Conservation (phyloP, 2,797 vertebrate genomes). For the Valencia hispanica region DNA sequence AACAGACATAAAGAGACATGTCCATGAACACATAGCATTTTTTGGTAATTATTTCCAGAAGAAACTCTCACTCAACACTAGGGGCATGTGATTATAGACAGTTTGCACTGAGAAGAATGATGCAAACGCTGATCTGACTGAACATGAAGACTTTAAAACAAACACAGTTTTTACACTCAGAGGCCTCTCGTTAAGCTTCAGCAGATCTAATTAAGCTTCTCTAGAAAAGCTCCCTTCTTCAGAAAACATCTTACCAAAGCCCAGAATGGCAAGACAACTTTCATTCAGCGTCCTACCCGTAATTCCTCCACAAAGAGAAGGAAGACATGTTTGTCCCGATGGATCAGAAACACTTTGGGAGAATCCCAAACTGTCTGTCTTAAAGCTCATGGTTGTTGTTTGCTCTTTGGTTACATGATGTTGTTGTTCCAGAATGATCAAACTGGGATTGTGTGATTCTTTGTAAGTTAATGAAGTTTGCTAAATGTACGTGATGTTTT, state of each 20-base stretch:
- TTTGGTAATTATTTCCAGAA: not conserved
- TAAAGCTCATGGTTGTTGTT: not conserved
- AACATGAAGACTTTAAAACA: not conserved
- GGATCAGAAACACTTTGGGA: not conserved
- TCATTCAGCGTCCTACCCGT: not conserved
- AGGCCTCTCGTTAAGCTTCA: not conserved
- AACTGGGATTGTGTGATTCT: not conserved
- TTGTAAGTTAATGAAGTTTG: too few species aligned
- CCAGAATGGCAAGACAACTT: not conserved
- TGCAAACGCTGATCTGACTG: not conserved
- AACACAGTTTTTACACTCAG: not conserved
- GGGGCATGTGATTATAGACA: not conserved
- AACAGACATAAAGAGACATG: not conserved
- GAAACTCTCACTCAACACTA: not conserved
- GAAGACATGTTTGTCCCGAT: not conserved
- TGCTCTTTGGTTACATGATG: too few species aligned
- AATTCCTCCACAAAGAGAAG: not conserved
- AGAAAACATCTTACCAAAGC: not conserved
- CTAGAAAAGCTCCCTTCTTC: not conserved
- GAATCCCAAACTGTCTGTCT: not conserved
- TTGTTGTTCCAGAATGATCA: not conserved
- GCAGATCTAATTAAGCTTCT: not conserved
- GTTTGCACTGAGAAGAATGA: not conserved
- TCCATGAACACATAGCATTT: not conserved
- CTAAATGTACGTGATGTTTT: too few species aligned